A percentile compares a stretch with the other conserved stretches of the same genome.
Evolutionary conservation across 2,797 vertebrate genomes (phyloP).

Genomic region (Carduelis carduelis): DNA sequence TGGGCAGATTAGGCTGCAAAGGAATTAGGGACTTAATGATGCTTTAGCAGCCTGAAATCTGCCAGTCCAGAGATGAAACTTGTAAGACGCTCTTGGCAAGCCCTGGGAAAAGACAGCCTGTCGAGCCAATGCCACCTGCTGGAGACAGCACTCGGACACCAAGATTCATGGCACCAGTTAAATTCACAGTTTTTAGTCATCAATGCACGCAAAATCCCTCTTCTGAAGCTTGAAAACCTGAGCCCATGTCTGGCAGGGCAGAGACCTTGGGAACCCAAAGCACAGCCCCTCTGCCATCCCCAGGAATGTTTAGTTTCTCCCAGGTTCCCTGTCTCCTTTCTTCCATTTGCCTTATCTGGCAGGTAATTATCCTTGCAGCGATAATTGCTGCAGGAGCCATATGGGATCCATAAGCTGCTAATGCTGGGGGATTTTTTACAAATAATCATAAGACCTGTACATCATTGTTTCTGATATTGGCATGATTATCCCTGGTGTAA

Average conservation of each 20-base stretch:
- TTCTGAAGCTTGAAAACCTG: neutral
- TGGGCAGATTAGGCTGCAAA: neutral
- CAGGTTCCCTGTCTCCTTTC: neutral
- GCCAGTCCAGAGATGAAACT: neutral
- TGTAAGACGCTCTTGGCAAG: neutral
- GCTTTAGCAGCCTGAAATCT: neutral
- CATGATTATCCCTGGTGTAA: neutral
- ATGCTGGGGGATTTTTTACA: neutral
- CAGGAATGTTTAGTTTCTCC: neutral
- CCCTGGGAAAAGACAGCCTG: neutral
- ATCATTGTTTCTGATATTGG: neutral
- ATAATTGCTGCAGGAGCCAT: neutral
- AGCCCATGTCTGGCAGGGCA: neutral
- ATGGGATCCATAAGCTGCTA: neutral
- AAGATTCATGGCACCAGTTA: neutral
- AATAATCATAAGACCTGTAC: neutral
- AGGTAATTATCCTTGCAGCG: neutral
- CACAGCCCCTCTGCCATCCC: rapidly evolving
- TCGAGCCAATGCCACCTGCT: slow-evolving; percentile 4
- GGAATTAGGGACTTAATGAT: neutral
- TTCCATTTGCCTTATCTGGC: neutral
- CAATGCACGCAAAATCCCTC: neutral
- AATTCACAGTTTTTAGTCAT: rapidly evolving
- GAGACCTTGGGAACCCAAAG: rapidly evolving
- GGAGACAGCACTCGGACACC: neutral